Base-by-base conservation (phyloP, 2,797 vertebrate genomes). In the Chaenodraco wilsoni region DNA sequence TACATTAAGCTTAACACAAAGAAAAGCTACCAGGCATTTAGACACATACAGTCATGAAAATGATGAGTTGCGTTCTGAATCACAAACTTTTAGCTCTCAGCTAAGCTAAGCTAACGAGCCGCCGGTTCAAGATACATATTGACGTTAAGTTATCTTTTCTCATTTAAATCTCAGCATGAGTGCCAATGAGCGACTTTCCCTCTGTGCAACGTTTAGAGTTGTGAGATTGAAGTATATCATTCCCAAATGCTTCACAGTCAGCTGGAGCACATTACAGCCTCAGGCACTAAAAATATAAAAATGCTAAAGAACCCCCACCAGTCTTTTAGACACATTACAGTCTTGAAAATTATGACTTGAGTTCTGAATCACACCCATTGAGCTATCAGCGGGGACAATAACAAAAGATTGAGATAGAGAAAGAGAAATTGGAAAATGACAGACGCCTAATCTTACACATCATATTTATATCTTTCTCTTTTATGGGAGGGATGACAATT, bases 201-300 rank as follows among this genome's bases (percentile, higher is more conserved):
- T n/a, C 44, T 15, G 19, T 50, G 1, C 1, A 33, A 33, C 9
- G 10, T 33, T 46, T 40, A 8, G 21, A 43, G 17, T 11, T 33
- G 41, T 27, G 44, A 60, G n/a, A 48, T 21, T 10, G 23, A 55
- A 10, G 46, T 8, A 9, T 7, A 49, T 27, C 43, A 6, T 21
- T 56, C 8, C 13, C 2, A 12, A 55, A 62, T 43, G 27, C 23
- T 43, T 51, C 21, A 58, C 37, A 58, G 23, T 31, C 3, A 48
- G 33, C n/a, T 63, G 40, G 49, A 40, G 54, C 55, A 45, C 23
- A 51, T 21, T 17, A 31, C 65, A 43, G 52, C 58, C 58, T 40
- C 46, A 52, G 5, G 41, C n/a, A 4, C 63, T 60, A 14, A 23
- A 17, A 63, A 51, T 37, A 17, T 3, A 40, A 49, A 51, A 57